Evolutionary conservation across 2,888 invertebrate species (phyloP).

Genomic region (Athripsodes cinereus): DNA sequence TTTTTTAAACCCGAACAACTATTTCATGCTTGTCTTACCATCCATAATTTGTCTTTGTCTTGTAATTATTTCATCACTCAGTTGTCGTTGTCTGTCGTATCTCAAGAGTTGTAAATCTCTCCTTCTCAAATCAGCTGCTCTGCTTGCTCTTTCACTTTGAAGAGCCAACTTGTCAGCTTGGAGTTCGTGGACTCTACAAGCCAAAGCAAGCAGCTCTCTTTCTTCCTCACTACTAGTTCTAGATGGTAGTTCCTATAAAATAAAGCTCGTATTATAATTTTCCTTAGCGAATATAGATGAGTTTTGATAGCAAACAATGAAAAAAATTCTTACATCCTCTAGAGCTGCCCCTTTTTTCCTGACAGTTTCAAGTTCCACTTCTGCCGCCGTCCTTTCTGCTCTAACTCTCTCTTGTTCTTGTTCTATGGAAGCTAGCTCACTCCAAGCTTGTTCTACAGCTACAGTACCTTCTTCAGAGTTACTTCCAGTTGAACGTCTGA

Average conservation of each 20-base stretch:
- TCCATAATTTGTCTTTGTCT: slow-evolving; percentile 80
- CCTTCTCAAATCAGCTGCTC: slow-evolving; percentile 80
- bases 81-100: slow-evolving; percentile 75
- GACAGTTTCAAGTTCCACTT: slow-evolving; percentile 75
- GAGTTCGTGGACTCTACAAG: slow-evolving; percentile 88
- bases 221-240: slow-evolving; percentile 84
- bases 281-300: not conserved
- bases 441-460: slow-evolving; percentile 76
- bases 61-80: slow-evolving; percentile 89
- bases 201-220: slow-evolving; percentile 77
- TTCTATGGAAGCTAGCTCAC: slow-evolving; percentile 76
- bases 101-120: slow-evolving; percentile 77
- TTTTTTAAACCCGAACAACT: too few species aligned
- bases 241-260: slow-evolving; percentile 69
- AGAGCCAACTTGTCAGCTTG: slow-evolving; percentile 92
- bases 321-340: slow-evolving; percentile 63
- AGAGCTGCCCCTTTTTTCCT: slow-evolving; percentile 70
- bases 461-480: slow-evolving; percentile 53
- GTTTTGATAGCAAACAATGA: too few species aligned
- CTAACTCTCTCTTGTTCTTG: slow-evolving; percentile 79
- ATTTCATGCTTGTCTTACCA: slow-evolving; percentile 51
- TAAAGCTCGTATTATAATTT: not conserved
- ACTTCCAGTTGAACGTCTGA: slow-evolving; percentile 6
- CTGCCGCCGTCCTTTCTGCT: slow-evolving; percentile 67
- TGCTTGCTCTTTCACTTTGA: slow-evolving; percentile 78